Conservation (phyloP, 2,113 vertebrate genomes). For the Trichomycterus rosablanca region DNA sequence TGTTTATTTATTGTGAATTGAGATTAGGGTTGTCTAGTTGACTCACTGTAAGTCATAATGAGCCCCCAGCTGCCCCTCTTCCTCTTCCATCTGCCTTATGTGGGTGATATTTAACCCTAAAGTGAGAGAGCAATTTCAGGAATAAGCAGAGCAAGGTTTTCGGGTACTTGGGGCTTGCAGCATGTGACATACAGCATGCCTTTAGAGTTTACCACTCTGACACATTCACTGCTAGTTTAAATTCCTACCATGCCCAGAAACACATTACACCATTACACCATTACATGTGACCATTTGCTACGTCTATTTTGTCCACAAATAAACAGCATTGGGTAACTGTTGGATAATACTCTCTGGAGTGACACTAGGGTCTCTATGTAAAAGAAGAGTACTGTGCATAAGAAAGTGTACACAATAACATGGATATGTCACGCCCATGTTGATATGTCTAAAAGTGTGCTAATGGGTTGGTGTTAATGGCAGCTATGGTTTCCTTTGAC, state of each 20-base stretch:
- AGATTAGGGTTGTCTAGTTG: constrained; percentile 12
- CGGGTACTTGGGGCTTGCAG: constrained; percentile 1
- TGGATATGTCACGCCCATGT: constrained; percentile 28
- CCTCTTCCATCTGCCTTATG: constrained; percentile 18
- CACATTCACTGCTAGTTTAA: constrained; percentile 32
- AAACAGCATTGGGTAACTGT: neutral
- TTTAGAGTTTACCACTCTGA: constrained; percentile 29
- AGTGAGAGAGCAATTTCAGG: constrained; percentile 30
- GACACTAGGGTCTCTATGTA: constrained; percentile 7
- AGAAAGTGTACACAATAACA: constrained; percentile 29
- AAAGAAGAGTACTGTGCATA: constrained; percentile 9
- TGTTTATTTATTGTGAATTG: neutral
- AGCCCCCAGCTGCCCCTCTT: constrained; percentile 7
- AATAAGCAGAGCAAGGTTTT: constrained; percentile 34
- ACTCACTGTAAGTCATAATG: too few species aligned
- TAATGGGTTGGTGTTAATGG: constrained; percentile 44
- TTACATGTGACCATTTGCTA: neutral
- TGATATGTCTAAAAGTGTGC: constrained; percentile 41
- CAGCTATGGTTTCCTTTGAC: constrained; percentile 30
- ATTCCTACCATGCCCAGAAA: constrained; percentile 16
- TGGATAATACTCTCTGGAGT: neutral
- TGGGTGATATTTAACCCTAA: constrained; percentile 35
- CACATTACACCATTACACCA: neutral
- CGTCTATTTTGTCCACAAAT: constrained; percentile 11
- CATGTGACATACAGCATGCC: constrained; percentile 23